phyloP scores from a whole-genome alignment of 2,797 vertebrate genomes.

The Linurgus olivaceus region DNA sequence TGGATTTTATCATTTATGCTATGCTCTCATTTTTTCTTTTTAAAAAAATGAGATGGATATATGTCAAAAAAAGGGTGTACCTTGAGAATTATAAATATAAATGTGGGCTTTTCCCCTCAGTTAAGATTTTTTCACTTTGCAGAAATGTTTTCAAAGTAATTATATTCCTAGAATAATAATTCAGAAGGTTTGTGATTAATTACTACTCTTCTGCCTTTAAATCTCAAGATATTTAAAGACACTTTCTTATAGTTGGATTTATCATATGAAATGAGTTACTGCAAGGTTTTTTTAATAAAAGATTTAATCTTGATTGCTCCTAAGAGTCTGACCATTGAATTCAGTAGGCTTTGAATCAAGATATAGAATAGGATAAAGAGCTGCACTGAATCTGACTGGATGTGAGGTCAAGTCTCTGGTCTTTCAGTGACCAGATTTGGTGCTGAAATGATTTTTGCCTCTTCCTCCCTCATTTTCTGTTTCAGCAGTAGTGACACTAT shows the following conservation, averaged over 20 bases:
- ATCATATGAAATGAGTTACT: neutral
- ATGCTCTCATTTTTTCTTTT: neutral
- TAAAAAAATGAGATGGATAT: neutral
- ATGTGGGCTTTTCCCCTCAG: neutral
- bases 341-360: neutral
- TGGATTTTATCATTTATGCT: neutral
- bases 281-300: neutral
- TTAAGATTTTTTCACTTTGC: neutral
- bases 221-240: conserved; percentile 1
- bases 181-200: conserved; percentile 6
- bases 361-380: neutral
- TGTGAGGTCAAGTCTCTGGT: neutral
- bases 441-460: neutral
- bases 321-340: neutral
- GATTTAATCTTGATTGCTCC: neutral
- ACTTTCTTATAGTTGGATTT: neutral
- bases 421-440: neutral
- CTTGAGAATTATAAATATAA: neutral
- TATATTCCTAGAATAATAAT: neutral
- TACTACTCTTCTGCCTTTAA: neutral
- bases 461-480: neutral
- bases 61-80: neutral
- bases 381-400: neutral
- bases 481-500: neutral
- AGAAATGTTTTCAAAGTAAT: neutral